These are phyloP conservation scores for Rapana venosa DNA, from an alignment of 2,888 invertebrate genomes.

Conservation along the genomic window DNA sequence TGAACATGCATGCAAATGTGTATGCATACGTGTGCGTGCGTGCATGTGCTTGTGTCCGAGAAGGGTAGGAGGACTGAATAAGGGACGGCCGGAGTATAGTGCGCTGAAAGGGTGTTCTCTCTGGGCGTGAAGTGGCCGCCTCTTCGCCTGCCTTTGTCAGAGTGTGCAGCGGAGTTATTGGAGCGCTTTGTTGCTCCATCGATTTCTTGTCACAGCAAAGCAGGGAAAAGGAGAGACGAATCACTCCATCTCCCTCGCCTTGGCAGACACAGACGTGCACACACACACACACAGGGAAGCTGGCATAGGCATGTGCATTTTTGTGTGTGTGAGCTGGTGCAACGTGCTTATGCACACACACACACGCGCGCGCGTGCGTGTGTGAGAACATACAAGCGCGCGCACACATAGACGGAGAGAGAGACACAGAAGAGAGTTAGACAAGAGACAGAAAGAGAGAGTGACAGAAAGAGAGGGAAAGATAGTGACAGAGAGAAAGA, in stretches of 20 bases:
- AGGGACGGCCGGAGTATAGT: not conserved
- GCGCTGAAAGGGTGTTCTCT: not conserved
- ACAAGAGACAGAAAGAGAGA: too few species aligned
- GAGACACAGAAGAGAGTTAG: too few species aligned
- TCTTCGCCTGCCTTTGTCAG: not conserved
- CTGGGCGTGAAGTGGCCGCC: not conserved
- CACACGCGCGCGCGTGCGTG: too few species aligned
- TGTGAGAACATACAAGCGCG: too few species aligned
- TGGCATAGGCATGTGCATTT: too few species aligned
- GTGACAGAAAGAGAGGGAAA: too few species aligned
- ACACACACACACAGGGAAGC: conserved; percentile 3
- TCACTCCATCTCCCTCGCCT: not conserved
- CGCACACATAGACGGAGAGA: too few species aligned
- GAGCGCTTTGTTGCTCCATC: conserved; percentile 8
- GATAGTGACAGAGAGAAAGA: too few species aligned
- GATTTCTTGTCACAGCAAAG: conserved; percentile 3
- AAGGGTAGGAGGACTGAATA: not conserved
- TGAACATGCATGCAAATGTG: not conserved
- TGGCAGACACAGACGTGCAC: not conserved
- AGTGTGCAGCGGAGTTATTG: not conserved
- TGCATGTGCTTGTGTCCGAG: not conserved
- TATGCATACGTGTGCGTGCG: not conserved
- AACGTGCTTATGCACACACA: too few species aligned
- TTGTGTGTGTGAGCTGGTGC: too few species aligned
- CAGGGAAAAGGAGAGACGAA: not conserved